phyloP scores from a whole-genome alignment of 1,140 invertebrate genomes.

The Pseudomyrmex flavicornis region DNA sequence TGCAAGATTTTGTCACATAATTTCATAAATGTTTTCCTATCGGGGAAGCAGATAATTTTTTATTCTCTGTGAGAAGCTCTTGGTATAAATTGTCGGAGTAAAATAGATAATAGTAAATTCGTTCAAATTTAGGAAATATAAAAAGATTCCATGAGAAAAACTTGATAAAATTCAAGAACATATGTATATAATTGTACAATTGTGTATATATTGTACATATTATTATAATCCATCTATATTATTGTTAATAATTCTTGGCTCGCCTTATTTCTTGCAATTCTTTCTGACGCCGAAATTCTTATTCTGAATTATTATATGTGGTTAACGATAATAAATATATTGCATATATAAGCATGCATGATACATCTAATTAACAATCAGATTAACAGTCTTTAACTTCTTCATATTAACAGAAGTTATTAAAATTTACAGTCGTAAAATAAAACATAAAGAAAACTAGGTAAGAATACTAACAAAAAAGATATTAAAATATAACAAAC shows the following conservation, averaged over 20 bases:
- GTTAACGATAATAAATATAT: conserved; percentile 8
- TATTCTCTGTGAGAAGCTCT: neutral
- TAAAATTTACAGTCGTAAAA: too few relatives aligned
- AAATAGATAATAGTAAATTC: neutral
- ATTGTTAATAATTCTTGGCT: conserved; percentile 16
- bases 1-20: neutral
- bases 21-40: too few relatives aligned
- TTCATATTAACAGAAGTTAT: too few relatives aligned
- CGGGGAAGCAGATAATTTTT: too few relatives aligned
- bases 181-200: neutral
- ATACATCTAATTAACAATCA: too few relatives aligned
- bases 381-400: too few relatives aligned
- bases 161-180: conserved; percentile 8
- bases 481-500: neutral
- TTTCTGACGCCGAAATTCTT: conserved; percentile 5
- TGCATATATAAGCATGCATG: too few relatives aligned
- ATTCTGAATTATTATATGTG: conserved; percentile 26
- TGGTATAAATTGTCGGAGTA: neutral
- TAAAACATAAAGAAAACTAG: neutral
- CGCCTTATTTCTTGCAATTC: conserved; percentile 13
- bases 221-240: too few relatives aligned
- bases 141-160: neutral
- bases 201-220: too few relatives aligned
- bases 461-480: neutral
- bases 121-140: too few relatives aligned